Conservation (phyloP, 2,797 vertebrate genomes). For the Hyperoplus immaculatus region DNA sequence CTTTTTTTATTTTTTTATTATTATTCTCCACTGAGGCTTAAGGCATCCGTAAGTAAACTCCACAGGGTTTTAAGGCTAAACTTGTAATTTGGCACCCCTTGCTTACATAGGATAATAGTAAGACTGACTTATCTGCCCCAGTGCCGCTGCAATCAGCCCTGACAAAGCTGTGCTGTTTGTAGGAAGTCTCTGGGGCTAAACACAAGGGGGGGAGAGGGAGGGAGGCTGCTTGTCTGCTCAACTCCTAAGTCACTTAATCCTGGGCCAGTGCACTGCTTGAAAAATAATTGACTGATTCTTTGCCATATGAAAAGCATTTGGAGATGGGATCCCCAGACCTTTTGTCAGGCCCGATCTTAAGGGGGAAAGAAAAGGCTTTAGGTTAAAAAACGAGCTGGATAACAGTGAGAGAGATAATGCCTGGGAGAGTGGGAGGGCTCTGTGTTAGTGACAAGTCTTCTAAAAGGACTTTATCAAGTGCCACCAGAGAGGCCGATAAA, state of each 20-base stretch:
- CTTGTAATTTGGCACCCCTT: slow-evolving; percentile 81
- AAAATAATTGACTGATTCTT: slow-evolving; percentile 79
- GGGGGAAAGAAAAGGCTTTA: slow-evolving; percentile 20
- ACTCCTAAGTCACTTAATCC: slow-evolving; percentile 81
- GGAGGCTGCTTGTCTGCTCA: slow-evolving; percentile 58
- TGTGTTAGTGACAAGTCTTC: slow-evolving; percentile 22
- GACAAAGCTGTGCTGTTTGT: slow-evolving; percentile 76
- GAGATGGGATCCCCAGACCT: slow-evolving; percentile 59
- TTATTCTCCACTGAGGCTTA: slow-evolving; percentile 62
- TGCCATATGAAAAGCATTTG: slow-evolving; percentile 68
- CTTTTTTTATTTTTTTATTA: slow-evolving; percentile 18
- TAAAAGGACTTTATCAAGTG: slow-evolving; percentile 33
- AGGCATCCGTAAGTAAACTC: slow-evolving; percentile 70
- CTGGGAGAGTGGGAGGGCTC: slow-evolving; percentile 15
- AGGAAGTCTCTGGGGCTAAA: slow-evolving; percentile 67
- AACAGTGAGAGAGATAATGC: slow-evolving; percentile 31
- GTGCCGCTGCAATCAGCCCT: slow-evolving; percentile 77
- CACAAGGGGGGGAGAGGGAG: slow-evolving; percentile 18
- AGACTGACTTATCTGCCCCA: slow-evolving; percentile 82
- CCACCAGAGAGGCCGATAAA: slow-evolving; percentile 13
- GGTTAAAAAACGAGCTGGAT: slow-evolving; percentile 33
- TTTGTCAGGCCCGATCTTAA: slow-evolving; percentile 48
- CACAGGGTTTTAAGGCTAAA: slow-evolving; percentile 74
- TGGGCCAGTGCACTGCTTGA: slow-evolving; percentile 63
- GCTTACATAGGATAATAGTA: slow-evolving; percentile 82